phyloP scores from a whole-genome alignment of 1,140 invertebrate genomes.

The Caenorhabditis brenneri region DNA sequence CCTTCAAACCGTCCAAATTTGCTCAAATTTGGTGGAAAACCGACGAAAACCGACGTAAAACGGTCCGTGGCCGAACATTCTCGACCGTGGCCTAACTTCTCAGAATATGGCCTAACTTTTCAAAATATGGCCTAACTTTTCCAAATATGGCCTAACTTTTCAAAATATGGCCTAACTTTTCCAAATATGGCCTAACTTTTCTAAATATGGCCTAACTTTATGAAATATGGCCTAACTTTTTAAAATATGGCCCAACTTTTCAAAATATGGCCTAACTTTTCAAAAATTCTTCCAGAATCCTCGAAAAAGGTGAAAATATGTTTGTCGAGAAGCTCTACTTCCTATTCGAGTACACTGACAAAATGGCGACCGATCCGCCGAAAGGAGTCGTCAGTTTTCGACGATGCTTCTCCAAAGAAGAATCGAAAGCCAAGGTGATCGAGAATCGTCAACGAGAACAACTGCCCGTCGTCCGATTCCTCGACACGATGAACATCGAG shows the following conservation, averaged over 20 bases:
- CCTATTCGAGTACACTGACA: not conserved
- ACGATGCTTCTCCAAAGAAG: not conserved
- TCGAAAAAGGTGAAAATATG: not conserved
- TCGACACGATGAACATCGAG: conserved; percentile 46
- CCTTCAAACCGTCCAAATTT: not conserved
- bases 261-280: not conserved
- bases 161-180: too few relatives aligned
- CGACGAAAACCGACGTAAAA: too few relatives aligned
- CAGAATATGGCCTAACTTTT: too few relatives aligned
- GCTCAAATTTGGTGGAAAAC: not conserved
- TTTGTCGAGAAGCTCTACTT: not conserved
- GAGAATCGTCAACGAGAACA: not conserved
- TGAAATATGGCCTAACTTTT: too few relatives aligned
- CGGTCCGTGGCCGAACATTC: too few relatives aligned
- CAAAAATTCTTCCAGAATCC: not conserved
- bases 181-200: too few relatives aligned
- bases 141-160: too few relatives aligned
- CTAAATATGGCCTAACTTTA: too few relatives aligned
- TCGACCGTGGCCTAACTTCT: too few relatives aligned
- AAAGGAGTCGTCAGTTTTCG: not conserved
- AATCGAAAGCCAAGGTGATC: not conserved
- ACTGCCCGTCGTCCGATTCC: not conserved
- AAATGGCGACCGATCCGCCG: not conserved
- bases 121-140: too few relatives aligned
- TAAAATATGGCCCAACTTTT: not conserved